Evolutionary conservation across 2,113 vertebrate species (phyloP).

Genomic region (Archilochus colubris): DNA sequence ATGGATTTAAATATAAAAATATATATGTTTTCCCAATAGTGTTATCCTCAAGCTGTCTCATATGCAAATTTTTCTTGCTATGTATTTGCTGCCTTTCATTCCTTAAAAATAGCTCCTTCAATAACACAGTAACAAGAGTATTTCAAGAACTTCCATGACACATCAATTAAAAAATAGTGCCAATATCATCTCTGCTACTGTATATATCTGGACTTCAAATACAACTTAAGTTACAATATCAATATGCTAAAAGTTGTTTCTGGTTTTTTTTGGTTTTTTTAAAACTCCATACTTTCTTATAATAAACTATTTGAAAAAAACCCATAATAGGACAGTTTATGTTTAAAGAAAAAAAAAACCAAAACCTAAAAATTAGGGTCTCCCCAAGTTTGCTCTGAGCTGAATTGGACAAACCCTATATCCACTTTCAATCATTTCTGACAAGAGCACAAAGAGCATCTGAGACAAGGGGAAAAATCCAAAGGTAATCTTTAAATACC

Average conservation of each 20-base stretch:
- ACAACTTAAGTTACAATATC: neutral
- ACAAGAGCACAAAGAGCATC: neutral
- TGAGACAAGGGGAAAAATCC: neutral
- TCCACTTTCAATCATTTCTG: neutral
- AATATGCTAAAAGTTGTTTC: neutral
- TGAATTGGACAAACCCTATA: neutral
- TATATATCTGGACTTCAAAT: neutral
- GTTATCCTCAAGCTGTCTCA: neutral
- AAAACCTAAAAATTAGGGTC: neutral
- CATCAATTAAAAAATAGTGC: neutral
- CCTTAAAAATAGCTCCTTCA: neutral
- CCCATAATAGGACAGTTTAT: neutral
- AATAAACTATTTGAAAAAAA: neutral
- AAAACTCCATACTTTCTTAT: neutral
- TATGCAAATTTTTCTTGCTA: neutral
- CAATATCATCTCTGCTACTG: neutral
- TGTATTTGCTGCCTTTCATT: rapidly evolving
- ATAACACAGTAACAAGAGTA: neutral
- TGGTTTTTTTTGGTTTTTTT: neutral
- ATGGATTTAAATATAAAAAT: neutral
- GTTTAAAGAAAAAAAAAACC: neutral
- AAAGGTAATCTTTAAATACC: neutral
- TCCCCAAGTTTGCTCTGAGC: neutral
- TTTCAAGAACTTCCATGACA: neutral
- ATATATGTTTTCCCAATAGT: neutral